A percentile compares a stretch with the other conserved stretches of the same genome.
Evolutionary conservation across 2,888 invertebrate species (phyloP).

Genomic region (Epicampocera succincta): DNA sequence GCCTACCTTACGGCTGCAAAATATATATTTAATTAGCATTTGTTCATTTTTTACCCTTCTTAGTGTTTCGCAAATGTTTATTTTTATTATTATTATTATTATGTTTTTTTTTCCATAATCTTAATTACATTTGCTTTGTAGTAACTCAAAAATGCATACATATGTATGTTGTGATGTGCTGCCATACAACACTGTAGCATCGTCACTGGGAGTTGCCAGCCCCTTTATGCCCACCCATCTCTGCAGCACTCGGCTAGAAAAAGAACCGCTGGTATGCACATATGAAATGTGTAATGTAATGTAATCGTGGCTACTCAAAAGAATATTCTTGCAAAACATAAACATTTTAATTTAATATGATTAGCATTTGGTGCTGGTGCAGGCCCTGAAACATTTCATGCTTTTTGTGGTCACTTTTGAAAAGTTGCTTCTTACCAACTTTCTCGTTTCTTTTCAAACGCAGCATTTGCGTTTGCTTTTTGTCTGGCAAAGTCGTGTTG

Average conservation of each 20-base stretch:
- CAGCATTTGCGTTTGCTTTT: constrained; percentile 6
- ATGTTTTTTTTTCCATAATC: no score
- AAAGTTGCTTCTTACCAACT: constrained; percentile 16
- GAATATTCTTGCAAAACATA: constrained; percentile 60
- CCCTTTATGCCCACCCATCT: constrained; percentile 7
- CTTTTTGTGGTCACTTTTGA: constrained; percentile 61
- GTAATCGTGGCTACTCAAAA: constrained; percentile 69
- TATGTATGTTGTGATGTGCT: constrained; percentile 20
- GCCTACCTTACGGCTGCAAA: constrained; percentile 51
- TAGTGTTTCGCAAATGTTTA: constrained; percentile 37
- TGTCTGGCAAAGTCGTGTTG: constrained; percentile 45
- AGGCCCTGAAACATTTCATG: constrained; percentile 38
- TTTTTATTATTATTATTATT: no score
- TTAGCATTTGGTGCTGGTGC: constrained; percentile 54
- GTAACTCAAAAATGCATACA: constrained; percentile 67
- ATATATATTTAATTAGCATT: constrained; percentile 60
- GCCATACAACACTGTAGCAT: constrained; percentile 29
- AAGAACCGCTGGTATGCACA: constrained; percentile 75
- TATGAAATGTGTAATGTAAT: constrained; percentile 72
- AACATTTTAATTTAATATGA: constrained; percentile 70
- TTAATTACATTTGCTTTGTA: constrained; percentile 68
- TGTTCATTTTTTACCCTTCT: constrained; percentile 36
- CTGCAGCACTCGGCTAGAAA: no score
- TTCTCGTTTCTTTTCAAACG: neutral
- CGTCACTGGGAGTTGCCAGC: constrained; percentile 25